These are phyloP conservation scores for Calliopsis andreniformis DNA, from an alignment of 1,140 invertebrate genomes.

Conservation along the genomic window DNA sequence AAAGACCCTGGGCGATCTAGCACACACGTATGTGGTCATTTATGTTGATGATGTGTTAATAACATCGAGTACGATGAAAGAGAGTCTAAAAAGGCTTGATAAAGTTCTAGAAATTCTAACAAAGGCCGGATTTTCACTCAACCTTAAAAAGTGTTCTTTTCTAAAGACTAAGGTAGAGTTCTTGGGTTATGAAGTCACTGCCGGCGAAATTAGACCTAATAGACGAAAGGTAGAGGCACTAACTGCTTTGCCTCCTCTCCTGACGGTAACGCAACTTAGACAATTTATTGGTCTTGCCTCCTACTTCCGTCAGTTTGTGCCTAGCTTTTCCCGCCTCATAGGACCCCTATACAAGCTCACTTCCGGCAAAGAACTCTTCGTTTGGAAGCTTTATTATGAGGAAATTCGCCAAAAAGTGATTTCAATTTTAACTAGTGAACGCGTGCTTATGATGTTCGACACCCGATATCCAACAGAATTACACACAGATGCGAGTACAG, in stretches of 20 bases:
- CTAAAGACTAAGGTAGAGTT: conserved; percentile 64
- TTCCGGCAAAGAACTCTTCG: not conserved
- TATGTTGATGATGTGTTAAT: conserved; percentile 59
- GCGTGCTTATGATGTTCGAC: not conserved
- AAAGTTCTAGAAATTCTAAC: conserved; percentile 50
- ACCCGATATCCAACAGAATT: not conserved
- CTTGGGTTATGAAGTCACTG: conserved; percentile 59
- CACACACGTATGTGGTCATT: conserved; percentile 1
- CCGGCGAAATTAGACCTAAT: conserved; percentile 54
- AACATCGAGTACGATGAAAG: conserved; percentile 33
- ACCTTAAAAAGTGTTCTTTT: conserved; percentile 68
- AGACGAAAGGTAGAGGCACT: conserved; percentile 51
- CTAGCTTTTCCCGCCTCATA: conserved; percentile 60
- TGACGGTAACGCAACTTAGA: conserved; percentile 64
- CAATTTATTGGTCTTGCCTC: conserved; percentile 62
- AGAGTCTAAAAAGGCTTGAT: conserved; percentile 58
- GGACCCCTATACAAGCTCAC: conserved; percentile 53
- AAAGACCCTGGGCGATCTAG: conserved; percentile 31
- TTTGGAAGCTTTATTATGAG: conserved; percentile 7
- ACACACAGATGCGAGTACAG: not conserved
- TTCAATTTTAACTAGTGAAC: not conserved
- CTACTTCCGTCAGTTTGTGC: conserved; percentile 70
- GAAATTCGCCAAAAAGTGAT: not conserved
- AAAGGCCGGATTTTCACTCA: conserved; percentile 40
- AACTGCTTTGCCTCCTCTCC: conserved; percentile 51